These are phyloP conservation scores for Alethe diademata DNA, from an alignment of 2,113 vertebrate species.

Conservation along the genomic window DNA sequence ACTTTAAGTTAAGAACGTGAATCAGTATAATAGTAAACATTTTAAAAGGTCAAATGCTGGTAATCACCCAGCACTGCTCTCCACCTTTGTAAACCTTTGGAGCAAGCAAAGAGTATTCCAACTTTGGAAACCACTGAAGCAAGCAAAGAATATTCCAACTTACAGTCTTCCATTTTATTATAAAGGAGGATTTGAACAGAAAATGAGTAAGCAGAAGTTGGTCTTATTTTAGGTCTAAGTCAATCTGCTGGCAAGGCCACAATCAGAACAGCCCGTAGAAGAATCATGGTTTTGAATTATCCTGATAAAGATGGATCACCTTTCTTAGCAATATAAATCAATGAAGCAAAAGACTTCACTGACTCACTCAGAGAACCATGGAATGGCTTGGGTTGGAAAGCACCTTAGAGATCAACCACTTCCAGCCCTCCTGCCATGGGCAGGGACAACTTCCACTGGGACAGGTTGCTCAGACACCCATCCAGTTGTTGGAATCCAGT, in stretches of 20 bases:
- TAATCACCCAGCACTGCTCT: neutral
- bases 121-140: neutral
- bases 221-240: neutral
- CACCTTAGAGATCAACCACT: neutral
- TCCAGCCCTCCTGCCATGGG: neutral
- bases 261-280: neutral
- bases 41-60: neutral
- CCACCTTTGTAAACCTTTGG: neutral
- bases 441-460: neutral
- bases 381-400: neutral
- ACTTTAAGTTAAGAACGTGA: neutral
- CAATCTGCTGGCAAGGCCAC: neutral
- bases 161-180: fast-evolving
- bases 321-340: neutral
- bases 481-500: neutral
- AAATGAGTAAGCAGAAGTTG: neutral
- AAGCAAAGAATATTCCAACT: neutral
- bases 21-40: neutral
- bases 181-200: neutral
- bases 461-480: neutral
- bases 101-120: neutral
- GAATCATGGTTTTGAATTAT: neutral
- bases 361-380: neutral
- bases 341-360: neutral
- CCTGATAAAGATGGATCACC: neutral